Evolutionary conservation across 2,888 invertebrate species (phyloP).

Genomic region (Heliconius hortense): DNA sequence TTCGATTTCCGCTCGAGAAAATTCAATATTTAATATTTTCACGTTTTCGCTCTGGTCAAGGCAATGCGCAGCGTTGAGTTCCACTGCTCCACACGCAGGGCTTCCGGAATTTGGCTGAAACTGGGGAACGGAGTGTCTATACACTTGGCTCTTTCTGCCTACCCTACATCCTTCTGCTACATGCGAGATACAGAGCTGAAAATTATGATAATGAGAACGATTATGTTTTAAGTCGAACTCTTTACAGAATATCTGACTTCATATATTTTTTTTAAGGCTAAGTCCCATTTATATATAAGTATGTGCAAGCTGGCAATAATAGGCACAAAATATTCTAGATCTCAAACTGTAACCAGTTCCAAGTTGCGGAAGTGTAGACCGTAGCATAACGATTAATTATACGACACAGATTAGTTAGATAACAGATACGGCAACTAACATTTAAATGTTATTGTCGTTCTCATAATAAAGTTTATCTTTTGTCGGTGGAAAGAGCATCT

Average conservation of each 20-base stretch:
- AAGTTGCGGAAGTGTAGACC: constrained; percentile 60
- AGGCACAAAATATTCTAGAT: constrained; percentile 44
- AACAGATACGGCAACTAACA: constrained; percentile 48
- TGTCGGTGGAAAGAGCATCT: constrained; percentile 45
- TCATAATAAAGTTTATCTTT: constrained; percentile 46
- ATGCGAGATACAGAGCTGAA: too few species aligned
- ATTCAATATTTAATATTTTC: too few species aligned
- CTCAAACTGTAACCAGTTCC: constrained; percentile 55
- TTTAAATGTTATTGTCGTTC: constrained; percentile 48
- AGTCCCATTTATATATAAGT: background rate
- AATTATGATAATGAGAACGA: too few species aligned
- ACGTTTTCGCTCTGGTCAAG: background rate
- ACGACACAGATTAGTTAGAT: constrained; percentile 54
- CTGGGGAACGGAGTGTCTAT: too few species aligned
- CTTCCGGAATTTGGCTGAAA: too few species aligned
- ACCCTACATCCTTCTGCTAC: too few species aligned
- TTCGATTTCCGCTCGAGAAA: too few species aligned
- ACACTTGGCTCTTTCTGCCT: too few species aligned
- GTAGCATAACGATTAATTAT: constrained; percentile 63
- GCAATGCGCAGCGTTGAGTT: too few species aligned
- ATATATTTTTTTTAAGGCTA: background rate
- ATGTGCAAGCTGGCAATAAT: background rate
- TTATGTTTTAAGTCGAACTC: too few species aligned
- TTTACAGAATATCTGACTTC: too few species aligned
- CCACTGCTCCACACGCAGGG: too few species aligned